A percentile compares a stretch with the other conserved stretches of the same genome.
Evolutionary conservation across 2,797 vertebrate genomes (phyloP).

Genomic region (Myioborus melanocephalus): DNA sequence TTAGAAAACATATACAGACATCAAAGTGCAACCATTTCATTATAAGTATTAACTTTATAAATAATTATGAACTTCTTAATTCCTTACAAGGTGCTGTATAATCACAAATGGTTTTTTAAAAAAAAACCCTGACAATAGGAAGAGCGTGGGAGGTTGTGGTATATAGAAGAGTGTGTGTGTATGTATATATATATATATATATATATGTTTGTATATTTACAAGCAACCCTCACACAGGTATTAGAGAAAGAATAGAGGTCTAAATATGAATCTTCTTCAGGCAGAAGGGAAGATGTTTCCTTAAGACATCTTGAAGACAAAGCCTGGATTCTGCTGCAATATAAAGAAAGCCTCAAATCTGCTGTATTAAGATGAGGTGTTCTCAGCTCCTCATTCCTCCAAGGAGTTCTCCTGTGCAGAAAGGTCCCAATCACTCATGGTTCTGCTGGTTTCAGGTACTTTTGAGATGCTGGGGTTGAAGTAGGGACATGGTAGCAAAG

Average conservation of each 20-base stretch:
- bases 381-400: neutral
- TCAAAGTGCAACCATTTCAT: constrained; percentile 78
- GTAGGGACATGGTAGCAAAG: accelerated
- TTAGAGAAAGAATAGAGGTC: neutral
- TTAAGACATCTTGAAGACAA: neutral
- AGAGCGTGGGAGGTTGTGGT: neutral
- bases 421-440: neutral
- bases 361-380: neutral
- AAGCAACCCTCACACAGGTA: accelerated
- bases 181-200: neutral
- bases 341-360: neutral
- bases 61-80: constrained; percentile 78
- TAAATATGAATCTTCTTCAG: neutral
- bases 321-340: neutral
- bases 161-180: neutral
- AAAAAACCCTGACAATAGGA: neutral
- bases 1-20: constrained; percentile 70
- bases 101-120: constrained; percentile 45
- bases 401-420: neutral
- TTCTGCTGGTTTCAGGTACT: neutral
- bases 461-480: neutral
- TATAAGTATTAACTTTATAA: constrained; percentile 77
- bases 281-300: neutral
- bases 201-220: neutral
- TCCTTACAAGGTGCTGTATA: constrained; percentile 58